Percentiles rank a stretch among this genome's conserved stretches.
Conservation (phyloP, 30 jellyfish, hydroid and myxozoan species). For the Cassiopea andromeda region DNA sequence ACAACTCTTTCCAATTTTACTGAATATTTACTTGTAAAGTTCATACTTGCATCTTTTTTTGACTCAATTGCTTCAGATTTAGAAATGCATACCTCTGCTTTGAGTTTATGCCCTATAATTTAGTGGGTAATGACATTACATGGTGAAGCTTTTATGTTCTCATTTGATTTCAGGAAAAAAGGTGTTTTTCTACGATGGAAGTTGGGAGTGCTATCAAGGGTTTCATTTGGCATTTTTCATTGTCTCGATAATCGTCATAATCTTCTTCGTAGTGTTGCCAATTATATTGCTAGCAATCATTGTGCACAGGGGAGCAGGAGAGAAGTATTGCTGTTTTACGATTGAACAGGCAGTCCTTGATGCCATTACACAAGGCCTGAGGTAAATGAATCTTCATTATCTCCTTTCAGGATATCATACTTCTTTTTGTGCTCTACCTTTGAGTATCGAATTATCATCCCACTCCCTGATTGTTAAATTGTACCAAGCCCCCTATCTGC, state of each 20-base stretch:
- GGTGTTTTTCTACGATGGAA: constrained; percentile 66
- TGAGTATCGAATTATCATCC: neutral
- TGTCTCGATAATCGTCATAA: constrained; percentile 26
- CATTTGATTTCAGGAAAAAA: constrained; percentile 11
- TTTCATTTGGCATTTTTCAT: constrained; percentile 31
- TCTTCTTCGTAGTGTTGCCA: constrained; percentile 34
- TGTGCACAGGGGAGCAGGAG: constrained; percentile 39
- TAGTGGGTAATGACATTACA: neutral
- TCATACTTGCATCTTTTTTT: too few species aligned
- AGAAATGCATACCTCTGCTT: too few species aligned
- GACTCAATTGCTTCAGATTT: too few species aligned
- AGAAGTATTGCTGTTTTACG: neutral
- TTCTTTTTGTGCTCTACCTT: neutral
- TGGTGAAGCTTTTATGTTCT: neutral
- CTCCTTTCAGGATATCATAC: neutral
- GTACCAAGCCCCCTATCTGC: neutral
- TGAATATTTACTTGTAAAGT: too few species aligned
- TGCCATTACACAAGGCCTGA: constrained; percentile 45
- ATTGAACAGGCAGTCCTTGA: constrained; percentile 30
- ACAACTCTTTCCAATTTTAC: too few species aligned
- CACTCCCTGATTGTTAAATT: neutral
- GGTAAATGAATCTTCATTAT: constrained; percentile 9
- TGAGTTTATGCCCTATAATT: too few species aligned
- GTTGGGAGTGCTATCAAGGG: constrained; percentile 59
- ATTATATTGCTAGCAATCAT: constrained; percentile 14